A percentile compares a stretch with the other conserved stretches of the same genome.
Conservation (phyloP, 2,113 vertebrate species). For the Xenus cinereus region DNA sequence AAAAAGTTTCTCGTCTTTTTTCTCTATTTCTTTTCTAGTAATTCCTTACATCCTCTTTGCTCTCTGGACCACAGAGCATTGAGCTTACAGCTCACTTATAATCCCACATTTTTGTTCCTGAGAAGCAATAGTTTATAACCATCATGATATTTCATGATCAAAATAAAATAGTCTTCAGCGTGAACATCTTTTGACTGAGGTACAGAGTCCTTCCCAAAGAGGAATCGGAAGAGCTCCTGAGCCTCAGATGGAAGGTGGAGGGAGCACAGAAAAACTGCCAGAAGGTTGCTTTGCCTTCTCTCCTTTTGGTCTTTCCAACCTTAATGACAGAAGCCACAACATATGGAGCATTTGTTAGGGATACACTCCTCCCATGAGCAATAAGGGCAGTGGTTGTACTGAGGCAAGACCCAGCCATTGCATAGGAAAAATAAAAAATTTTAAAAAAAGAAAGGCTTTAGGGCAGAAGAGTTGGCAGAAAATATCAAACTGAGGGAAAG, state of each 20-base stretch:
- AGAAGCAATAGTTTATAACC: not conserved
- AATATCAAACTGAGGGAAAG: not conserved
- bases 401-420: not conserved
- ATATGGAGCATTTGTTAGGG: not conserved
- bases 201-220: not conserved
- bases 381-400: not conserved
- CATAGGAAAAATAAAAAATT: not conserved
- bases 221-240: not conserved
- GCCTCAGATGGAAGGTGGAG: not conserved
- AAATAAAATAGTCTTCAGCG: not conserved
- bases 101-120: not conserved
- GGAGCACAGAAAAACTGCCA: not conserved
- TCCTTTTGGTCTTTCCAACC: not conserved
- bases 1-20: not conserved
- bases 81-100: not conserved
- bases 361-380: not conserved
- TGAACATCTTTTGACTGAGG: not conserved
- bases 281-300: not conserved
- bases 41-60: not conserved
- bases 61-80: not conserved
- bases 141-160: not conserved
- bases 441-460: not conserved
- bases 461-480: not conserved
- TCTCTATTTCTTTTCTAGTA: not conserved
- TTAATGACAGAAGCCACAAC: not conserved